Base-by-base conservation (phyloP, 2,888 invertebrate species). In the Phengaris alcon region DNA sequence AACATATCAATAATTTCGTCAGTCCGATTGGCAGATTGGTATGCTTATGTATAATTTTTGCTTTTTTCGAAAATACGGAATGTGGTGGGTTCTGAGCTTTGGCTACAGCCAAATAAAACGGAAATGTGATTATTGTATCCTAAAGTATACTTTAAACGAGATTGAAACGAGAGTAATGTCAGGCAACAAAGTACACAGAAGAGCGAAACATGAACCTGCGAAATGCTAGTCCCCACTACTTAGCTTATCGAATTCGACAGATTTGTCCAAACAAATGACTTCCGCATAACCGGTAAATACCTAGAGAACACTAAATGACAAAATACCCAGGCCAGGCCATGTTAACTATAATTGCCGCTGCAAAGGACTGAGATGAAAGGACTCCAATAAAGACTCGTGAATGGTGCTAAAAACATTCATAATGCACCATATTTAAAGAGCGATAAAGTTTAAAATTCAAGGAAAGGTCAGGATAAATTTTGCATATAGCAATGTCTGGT, bases 401-500 rank as follows among this genome's bases (percentile, higher is more conserved):
- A 69, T 69, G 15, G 48, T 8, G 48, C 69, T 48, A 46, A n/a
- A 48, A 69, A 69, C 48, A 48, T 9, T 46, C 69, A 48, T 48
- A 9, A 48, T 48, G 46, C 9, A 69, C 69, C 69, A 15, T 69
- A 69, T 69, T 69, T 69, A 9, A 0, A 15, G 3, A 48, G 69
- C 10, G 13, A 3, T 69, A 48, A 48, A 69, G 69, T 69, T n/a
- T 7, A 48, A 69, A 69, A 46, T 69, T 12, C 48, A 4, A 13
- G n/a, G 48, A 15, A 5, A 48, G 5, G 6, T n/a, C 15, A 15
- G 69, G 69, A 69, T 69, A 64, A 69, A 69, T 69, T 69, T 69
- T 69, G 69, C 69, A 69, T 69, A 69, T 75, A 77, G 86, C 84
- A 87, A 85, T 86, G 85, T 86, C 86, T 88, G 87, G 86, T 86